Evolutionary conservation across 2,888 invertebrate species (phyloP).

Genomic region (Monoplex corrugatus): DNA sequence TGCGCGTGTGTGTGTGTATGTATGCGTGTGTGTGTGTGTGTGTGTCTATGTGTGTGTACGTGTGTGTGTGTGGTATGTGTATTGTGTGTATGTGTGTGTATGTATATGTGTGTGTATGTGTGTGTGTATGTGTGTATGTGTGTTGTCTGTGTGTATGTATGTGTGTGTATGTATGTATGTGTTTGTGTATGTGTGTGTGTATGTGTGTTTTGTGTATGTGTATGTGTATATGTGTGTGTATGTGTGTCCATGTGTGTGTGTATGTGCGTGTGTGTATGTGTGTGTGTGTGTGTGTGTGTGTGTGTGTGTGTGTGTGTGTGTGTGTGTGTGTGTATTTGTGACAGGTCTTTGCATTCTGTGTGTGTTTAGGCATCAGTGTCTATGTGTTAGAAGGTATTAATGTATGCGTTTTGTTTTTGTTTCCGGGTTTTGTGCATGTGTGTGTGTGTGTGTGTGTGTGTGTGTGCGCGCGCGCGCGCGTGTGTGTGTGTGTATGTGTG

Average conservation of each 20-base stretch:
- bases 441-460: not conserved
- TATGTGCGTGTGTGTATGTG: not conserved
- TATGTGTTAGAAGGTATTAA: no score
- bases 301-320: not conserved
- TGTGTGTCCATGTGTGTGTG: not conserved
- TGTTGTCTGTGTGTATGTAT: no score
- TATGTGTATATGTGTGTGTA: not conserved
- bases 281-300: not conserved
- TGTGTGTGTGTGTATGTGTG: not conserved
- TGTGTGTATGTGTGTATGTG: not conserved
- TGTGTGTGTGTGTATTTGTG: not conserved
- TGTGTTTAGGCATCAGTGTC: no score
- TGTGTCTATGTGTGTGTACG: not conserved
- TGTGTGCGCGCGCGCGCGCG: not conserved
- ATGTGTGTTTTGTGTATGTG: not conserved
- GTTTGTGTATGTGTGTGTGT: no score
- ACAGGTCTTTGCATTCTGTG: no score
- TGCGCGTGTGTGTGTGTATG: not conserved
- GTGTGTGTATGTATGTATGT: not conserved
- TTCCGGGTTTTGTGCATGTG: no score
- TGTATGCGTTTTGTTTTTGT: no score
- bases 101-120: not conserved
- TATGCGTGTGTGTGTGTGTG: not conserved
- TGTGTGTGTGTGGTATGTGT: not conserved
- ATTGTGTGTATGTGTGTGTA: not conserved